A percentile compares a stretch with the other conserved stretches of the same genome.
phyloP scores from a whole-genome alignment of 1,140 invertebrate species.

The Acromyrmex echinatior region DNA sequence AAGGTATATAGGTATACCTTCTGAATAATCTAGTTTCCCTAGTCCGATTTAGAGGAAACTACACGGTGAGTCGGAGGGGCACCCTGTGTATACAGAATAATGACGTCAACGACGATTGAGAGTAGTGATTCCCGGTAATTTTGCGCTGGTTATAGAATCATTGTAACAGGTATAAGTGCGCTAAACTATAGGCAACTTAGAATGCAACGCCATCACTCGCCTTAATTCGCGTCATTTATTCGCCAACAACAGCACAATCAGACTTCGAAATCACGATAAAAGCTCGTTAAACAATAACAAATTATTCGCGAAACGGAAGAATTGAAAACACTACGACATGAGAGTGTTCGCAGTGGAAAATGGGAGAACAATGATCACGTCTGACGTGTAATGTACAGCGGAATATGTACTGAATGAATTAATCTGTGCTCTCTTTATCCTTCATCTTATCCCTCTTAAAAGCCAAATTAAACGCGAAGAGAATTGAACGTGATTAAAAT shows the following conservation, averaged over 20 bases:
- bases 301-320: neutral
- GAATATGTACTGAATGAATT: constrained; percentile 21
- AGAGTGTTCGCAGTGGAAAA: neutral
- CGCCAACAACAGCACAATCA: constrained; percentile 21
- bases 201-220: constrained; percentile 21
- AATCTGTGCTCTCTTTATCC: constrained; percentile 15
- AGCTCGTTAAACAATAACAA: constrained; percentile 26
- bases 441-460: neutral
- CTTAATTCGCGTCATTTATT: constrained; percentile 7
- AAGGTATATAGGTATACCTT: neutral
- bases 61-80: neutral
- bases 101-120: constrained; percentile 59
- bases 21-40: constrained; percentile 8
- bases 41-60: constrained; percentile 3
- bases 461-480: neutral
- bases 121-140: constrained; percentile 54
- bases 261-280: neutral
- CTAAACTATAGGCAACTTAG: constrained; percentile 35
- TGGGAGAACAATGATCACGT: neutral
- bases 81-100: constrained; percentile 50
- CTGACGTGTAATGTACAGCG: neutral
- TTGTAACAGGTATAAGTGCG: constrained; percentile 45
- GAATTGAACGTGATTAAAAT: neutral
- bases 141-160: constrained; percentile 56
- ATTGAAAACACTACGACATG: constrained; percentile 15